Percentiles rank a stretch among this genome's conserved stretches.
phyloP scores from a whole-genome alignment of 2,888 invertebrate species.

The Agriopis marginaria region DNA sequence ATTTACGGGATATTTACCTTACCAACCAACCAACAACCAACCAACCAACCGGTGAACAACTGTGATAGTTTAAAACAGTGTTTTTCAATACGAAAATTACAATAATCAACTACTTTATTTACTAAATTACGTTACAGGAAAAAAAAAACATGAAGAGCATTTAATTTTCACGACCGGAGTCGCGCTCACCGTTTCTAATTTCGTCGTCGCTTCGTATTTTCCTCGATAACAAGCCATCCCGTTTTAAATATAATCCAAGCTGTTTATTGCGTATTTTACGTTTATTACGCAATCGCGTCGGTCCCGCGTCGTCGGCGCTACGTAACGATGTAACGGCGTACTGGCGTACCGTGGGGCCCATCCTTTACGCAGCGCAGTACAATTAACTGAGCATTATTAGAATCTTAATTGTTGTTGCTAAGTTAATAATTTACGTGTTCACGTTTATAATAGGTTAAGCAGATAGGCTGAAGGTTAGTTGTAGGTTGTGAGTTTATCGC shows the following conservation, averaged over 20 bases:
- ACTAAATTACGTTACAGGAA: constrained; percentile 5
- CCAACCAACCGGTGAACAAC: too few relatives aligned
- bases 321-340: constrained; percentile 23
- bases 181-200: constrained; percentile 31
- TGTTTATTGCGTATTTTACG: constrained; percentile 48
- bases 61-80: too few relatives aligned
- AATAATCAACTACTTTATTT: neutral
- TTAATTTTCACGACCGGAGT: neutral
- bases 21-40: too few relatives aligned
- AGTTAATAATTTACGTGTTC: constrained; percentile 46
- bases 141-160: neutral
- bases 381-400: constrained; percentile 48
- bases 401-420: constrained; percentile 49
- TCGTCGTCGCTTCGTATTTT: constrained; percentile 32
- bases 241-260: constrained; percentile 45
- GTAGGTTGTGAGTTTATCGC: constrained; percentile 12
- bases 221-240: constrained; percentile 37
- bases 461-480: constrained; percentile 35
- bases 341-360: constrained; percentile 35
- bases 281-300: constrained; percentile 45
- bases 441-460: constrained; percentile 42
- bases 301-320: constrained; percentile 28
- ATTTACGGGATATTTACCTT: too few relatives aligned
- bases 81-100: too few relatives aligned
- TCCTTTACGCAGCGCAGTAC: constrained; percentile 44